phyloP scores from a whole-genome alignment of 2,113 vertebrate genomes.

The Eptesicus fuscus region DNA sequence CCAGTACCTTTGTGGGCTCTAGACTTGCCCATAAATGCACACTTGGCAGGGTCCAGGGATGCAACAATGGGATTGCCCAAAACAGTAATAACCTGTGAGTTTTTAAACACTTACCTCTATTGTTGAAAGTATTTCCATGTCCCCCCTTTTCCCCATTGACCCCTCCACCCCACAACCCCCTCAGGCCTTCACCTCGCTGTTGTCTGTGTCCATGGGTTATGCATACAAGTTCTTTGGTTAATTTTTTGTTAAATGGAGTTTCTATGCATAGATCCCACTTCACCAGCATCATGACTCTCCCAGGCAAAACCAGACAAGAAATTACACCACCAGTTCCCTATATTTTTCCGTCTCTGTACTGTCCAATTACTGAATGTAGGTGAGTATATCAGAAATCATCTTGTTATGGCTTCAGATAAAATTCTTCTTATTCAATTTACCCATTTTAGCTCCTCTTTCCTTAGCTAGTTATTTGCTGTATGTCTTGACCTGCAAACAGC shows the following conservation, averaged over 20 bases:
- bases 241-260: background rate
- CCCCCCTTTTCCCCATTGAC: too few relatives aligned
- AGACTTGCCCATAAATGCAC: background rate
- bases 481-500: background rate
- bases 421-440: background rate
- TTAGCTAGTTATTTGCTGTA: background rate
- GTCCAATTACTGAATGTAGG: background rate
- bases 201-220: too few relatives aligned
- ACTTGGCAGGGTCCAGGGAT: background rate
- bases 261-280: background rate
- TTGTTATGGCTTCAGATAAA: background rate
- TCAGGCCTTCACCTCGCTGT: too few relatives aligned
- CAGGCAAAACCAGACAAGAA: background rate
- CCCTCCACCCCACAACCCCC: too few relatives aligned
- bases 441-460: background rate
- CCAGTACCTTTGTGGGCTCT: background rate
- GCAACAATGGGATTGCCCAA: background rate
- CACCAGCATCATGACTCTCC: background rate
- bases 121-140: too few relatives aligned
- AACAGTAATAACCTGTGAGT: background rate
- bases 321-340: background rate
- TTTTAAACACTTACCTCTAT: too few relatives aligned
- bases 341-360: background rate
- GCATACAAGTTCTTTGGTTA: too few relatives aligned
- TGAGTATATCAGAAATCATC: slow-evolving; percentile 17